Conservation (phyloP, 2,888 invertebrate species). For the Dryobotodes eremita region DNA sequence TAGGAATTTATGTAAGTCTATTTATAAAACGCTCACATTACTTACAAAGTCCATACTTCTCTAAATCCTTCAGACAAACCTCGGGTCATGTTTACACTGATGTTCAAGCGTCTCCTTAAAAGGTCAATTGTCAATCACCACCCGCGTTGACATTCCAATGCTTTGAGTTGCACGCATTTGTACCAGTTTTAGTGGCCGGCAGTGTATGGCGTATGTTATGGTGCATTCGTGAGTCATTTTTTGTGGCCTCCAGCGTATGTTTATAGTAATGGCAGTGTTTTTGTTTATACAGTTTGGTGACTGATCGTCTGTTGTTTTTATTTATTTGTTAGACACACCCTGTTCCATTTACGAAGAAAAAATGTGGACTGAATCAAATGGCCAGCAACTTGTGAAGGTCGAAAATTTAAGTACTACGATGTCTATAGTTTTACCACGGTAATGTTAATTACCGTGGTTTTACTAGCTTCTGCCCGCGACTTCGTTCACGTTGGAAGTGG, state of each 20-base stretch:
- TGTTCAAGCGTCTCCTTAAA: constrained; percentile 76
- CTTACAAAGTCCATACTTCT: constrained; percentile 44
- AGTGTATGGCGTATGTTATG: constrained; percentile 61
- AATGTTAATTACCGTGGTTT: not conserved
- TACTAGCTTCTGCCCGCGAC: too few relatives aligned
- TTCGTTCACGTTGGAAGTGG: too few relatives aligned
- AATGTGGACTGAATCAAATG: constrained; percentile 21
- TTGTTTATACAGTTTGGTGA: constrained; percentile 44
- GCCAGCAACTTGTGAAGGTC: not conserved
- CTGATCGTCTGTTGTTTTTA: constrained; percentile 21
- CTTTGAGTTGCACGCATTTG: constrained; percentile 71
- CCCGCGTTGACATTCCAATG: constrained; percentile 79
- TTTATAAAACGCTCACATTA: constrained; percentile 27
- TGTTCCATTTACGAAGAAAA: constrained; percentile 6
- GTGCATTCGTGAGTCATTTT: constrained; percentile 68
- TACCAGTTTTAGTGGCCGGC: constrained; percentile 68
- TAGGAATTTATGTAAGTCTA: constrained; percentile 20
- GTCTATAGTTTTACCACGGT: too few relatives aligned
- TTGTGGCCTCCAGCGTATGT: constrained; percentile 60
- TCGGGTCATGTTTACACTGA: constrained; percentile 71
- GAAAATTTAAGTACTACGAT: not conserved
- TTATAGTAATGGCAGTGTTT: constrained; percentile 50
- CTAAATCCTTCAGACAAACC: constrained; percentile 65
- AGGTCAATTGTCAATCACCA: constrained; percentile 82
- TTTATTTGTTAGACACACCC: constrained; percentile 30